Evolutionary conservation across 2,888 invertebrate species (phyloP), one percentile per base, ranked within the genome.

Genomic region (Cheilosia grossa): DNA sequence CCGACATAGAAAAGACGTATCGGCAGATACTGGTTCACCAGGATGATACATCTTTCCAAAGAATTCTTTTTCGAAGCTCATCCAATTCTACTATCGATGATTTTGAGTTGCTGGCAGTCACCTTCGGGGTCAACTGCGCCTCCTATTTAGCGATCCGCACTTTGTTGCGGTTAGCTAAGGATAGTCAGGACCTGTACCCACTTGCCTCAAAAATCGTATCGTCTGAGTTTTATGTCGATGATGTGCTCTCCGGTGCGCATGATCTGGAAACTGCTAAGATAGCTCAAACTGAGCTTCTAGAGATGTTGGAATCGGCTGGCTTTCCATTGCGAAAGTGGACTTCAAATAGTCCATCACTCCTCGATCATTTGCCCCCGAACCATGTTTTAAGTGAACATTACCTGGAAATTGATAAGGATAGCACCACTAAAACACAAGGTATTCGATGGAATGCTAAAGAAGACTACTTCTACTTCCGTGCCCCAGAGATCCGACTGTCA

Each of bases 291-390:
- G 37, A 72, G 27, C 49, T 72, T 40, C 33, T 13, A 27, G 59
- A 2, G 4, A 13, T 53, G 53, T 13, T 24, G 2, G 27, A 53
- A n/a, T 15, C 27, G 13, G 53, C 24, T 27, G 27, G 27, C 3
- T 40, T 61, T 6, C 24, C n/a, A 4, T 19, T 73, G 4, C 37
- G 51, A 10, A 73, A 73, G n/a, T 73, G 72, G 72, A 67, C 27
- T 3, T 59, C 63, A 6, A 73, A 73, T 30, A 19, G 2, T 6
- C 24, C 13, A 10, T 40, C 24, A 5, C 40, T 73, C 9, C 30
- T 73, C 4, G 21, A 30, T 6, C 21, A 67, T 21, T 15, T 67
- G 1, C 67, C 54, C 1, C 17, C 2, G 15, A 17, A 15, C 2
- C 49, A 53, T 53, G 2, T 66, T 21, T 19, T 66, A n/a, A 66